Evolutionary conservation across 37 sponge, comb jelly and placozoan genomes (phyloP), one percentile per base, ranked within the genome.

Genomic region (Beroe forskalii): DNA sequence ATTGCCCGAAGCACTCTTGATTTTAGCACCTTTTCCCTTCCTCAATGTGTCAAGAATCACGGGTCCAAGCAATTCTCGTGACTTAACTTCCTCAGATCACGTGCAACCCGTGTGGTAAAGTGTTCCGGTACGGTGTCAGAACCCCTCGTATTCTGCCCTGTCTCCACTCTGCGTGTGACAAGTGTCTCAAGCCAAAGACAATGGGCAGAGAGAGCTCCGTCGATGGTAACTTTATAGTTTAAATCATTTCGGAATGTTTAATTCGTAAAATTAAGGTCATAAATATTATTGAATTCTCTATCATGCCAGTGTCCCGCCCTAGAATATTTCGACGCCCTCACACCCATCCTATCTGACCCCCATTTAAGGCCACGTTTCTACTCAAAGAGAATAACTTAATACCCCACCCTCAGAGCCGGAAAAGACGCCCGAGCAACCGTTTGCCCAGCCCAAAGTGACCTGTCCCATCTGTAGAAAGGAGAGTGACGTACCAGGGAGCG

Each of bases 11-110:
- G n/a, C n/a, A n/a, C n/a, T n/a, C n/a, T n/a, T n/a, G n/a, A n/a
- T n/a, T n/a, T n/a, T n/a, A n/a, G n/a, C n/a, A n/a, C n/a, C n/a
- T n/a, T n/a, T n/a, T n/a, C n/a, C n/a, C n/a, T n/a, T n/a, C n/a
- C n/a, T n/a, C n/a, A n/a, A n/a, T n/a, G n/a, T n/a, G n/a, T n/a
- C n/a, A n/a, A n/a, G n/a, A n/a, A n/a, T n/a, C n/a, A n/a, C n/a
- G n/a, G n/a, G n/a, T n/a, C n/a, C n/a, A n/a, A n/a, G n/a, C n/a
- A n/a, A n/a, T n/a, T n/a, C n/a, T n/a, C n/a, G n/a, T n/a, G n/a
- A n/a, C n/a, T n/a, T n/a, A n/a, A n/a, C n/a, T n/a, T n/a, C 76
- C 31, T 43, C 55, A 80, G 86, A 80, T 80, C n/a, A 80, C 86
- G 30, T 80, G 86, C 35, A 80, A 80, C 55, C 86, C 86, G 48